These are phyloP conservation scores for Catamblyrhynchus diadema DNA, from an alignment of 2,797 vertebrate species.

Conservation along the genomic window DNA sequence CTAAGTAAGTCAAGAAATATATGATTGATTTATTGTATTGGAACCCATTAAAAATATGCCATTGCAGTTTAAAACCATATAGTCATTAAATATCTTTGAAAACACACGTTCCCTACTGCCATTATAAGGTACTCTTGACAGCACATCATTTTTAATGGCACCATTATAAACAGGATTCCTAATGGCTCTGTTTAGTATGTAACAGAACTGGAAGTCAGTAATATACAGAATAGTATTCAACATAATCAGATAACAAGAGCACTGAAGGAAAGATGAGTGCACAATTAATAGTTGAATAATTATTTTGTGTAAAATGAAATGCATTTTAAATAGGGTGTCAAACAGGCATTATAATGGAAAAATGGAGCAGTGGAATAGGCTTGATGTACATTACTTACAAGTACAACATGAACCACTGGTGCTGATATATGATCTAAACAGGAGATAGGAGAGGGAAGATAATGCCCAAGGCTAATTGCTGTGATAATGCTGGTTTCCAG, in stretches of 20 bases:
- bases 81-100: conserved; percentile 72
- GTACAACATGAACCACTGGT: conserved; percentile 20
- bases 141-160: conserved; percentile 75
- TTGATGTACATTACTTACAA: conserved; percentile 38
- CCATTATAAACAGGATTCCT: conserved; percentile 70
- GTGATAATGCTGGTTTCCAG: conserved; percentile 59
- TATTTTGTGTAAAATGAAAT: conserved; percentile 16
- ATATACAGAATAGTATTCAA: conserved; percentile 14
- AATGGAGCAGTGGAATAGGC: conserved; percentile 31
- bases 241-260: conserved; percentile 44
- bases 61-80: conserved; percentile 62
- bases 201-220: conserved; percentile 48
- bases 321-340: conserved; percentile 20
- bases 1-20: conserved; percentile 27
- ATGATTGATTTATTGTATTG: conserved; percentile 72
- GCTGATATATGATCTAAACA: conserved; percentile 64
- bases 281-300: conserved; percentile 64
- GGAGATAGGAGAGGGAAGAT: conserved; percentile 57
- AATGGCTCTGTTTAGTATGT: conserved; percentile 64
- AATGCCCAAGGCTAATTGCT: conserved; percentile 57
- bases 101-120: conserved; percentile 60
- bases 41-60: conserved; percentile 72
- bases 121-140: conserved; percentile 72
- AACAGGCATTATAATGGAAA: conserved; percentile 33
- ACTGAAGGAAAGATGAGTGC: conserved; percentile 11